A percentile compares a stretch with the other conserved stretches of the same genome.
Evolutionary conservation across 2,113 vertebrate species (phyloP).

Genomic region (Proterorhinus semilunaris): DNA sequence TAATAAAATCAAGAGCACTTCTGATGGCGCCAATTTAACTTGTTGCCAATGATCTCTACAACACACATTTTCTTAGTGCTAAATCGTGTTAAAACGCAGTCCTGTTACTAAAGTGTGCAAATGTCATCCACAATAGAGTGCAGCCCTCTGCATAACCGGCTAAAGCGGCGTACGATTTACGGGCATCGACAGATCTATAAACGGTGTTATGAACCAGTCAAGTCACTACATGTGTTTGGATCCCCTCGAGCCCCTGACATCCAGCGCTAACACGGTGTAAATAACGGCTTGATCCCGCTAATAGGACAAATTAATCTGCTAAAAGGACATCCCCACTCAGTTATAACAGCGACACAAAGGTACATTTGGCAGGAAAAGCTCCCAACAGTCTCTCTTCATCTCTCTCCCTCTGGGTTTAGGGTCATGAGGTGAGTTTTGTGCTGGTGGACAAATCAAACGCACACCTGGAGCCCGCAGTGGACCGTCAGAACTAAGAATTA

Average conservation of each 20-base stretch:
- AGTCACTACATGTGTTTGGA: neutral
- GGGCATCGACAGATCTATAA: neutral
- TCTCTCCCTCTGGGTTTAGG: conserved; percentile 2
- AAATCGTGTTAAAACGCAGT: neutral
- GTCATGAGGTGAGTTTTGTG: conserved; percentile 22
- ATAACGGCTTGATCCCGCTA: conserved; percentile 54
- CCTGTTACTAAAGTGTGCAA: neutral
- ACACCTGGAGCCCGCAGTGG: conserved; percentile 35
- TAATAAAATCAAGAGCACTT: too few relatives aligned
- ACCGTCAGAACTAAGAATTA: neutral
- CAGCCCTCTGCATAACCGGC: neutral
- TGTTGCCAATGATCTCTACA: too few relatives aligned
- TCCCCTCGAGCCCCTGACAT: conserved; percentile 5
- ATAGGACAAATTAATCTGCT: conserved; percentile 47
- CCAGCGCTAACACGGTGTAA: conserved; percentile 27
- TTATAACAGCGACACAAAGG: conserved; percentile 30
- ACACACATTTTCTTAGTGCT: too few relatives aligned
- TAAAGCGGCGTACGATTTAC: neutral
- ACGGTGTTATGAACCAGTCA: neutral
- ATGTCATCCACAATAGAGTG: neutral
- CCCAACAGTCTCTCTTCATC: neutral
- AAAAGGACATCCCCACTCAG: conserved; percentile 38
- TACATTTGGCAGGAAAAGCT: conserved; percentile 33
- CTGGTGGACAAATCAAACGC: conserved; percentile 39
- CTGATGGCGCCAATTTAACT: too few relatives aligned